Percentiles rank a stretch among this genome's conserved stretches.
Evolutionary conservation across 2,113 vertebrate species (phyloP).

Genomic region (Lamprologus ornatipinnis): DNA sequence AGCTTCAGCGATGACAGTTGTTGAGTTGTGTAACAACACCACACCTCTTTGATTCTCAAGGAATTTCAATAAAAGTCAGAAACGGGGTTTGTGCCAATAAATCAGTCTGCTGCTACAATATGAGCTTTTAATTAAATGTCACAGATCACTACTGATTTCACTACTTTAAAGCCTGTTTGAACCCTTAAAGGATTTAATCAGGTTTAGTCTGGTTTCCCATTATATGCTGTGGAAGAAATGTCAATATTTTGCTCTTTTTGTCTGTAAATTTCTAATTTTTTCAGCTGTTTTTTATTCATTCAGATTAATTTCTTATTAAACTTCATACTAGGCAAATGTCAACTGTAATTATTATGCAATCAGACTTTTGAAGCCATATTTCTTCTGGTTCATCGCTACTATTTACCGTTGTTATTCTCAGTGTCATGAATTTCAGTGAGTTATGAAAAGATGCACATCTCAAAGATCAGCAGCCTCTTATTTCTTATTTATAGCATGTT

Average conservation of each 20-base stretch:
- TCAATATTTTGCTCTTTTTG: neutral
- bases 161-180: neutral
- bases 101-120: neutral
- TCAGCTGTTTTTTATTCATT: neutral
- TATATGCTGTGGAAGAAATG: neutral
- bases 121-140: neutral
- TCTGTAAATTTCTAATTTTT: neutral
- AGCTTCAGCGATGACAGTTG: slow-evolving; percentile 22
- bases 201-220: neutral
- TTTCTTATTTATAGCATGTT: neutral
- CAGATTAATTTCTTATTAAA: neutral
- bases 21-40: slow-evolving; percentile 6
- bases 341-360: neutral
- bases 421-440: slow-evolving; percentile 28
- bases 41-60: slow-evolving; percentile 2
- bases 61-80: slow-evolving; percentile 25
- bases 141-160: neutral
- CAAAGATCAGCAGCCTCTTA: neutral
- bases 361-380: neutral
- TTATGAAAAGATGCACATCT: neutral
- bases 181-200: neutral
- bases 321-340: neutral
- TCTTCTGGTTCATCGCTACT: neutral
- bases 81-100: neutral
- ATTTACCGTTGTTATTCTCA: neutral